Conservation (phyloP, 2,113 vertebrate genomes). For the Mus pahari region DNA sequence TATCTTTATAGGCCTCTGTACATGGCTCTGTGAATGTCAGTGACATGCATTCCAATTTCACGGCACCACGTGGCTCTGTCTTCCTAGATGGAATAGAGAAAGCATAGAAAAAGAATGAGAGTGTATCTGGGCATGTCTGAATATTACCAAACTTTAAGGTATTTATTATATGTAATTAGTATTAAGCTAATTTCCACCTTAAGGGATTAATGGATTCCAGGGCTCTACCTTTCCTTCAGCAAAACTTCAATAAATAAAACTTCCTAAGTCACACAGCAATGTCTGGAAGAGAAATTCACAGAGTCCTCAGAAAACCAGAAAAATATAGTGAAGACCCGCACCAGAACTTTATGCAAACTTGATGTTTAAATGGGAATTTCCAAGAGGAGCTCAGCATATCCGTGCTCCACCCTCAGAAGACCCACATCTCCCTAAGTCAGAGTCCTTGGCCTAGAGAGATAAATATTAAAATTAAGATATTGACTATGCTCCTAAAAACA, state of each 20-base stretch:
- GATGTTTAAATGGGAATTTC: not conserved
- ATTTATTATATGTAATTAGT: not conserved
- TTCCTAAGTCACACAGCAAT: not conserved
- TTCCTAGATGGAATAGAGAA: slow-evolving; percentile 72
- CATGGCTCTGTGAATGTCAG: slow-evolving; percentile 61
- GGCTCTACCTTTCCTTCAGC: not conserved
- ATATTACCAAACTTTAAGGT: not conserved
- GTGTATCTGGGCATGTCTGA: slow-evolving; percentile 54
- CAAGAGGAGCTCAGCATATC: not conserved
- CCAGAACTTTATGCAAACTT: not conserved
- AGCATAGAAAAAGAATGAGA: slow-evolving; percentile 27
- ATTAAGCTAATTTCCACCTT: not conserved
- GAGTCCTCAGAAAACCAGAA: not conserved
- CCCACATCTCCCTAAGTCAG: not conserved
- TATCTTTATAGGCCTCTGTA: not conserved
- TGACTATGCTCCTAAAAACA: slow-evolving; percentile 47
- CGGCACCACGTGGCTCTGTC: slow-evolving; percentile 55
- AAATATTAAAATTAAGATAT: not conserved
- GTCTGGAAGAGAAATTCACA: not conserved
- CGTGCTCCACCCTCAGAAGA: not conserved
- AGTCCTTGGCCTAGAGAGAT: not conserved
- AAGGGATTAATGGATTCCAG: not conserved
- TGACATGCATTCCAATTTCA: not conserved
- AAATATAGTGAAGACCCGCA: not conserved
- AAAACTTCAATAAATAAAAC: slow-evolving; percentile 2